phyloP scores from a whole-genome alignment of 1,140 invertebrate genomes.

The Amphibalanus amphitrite region DNA sequence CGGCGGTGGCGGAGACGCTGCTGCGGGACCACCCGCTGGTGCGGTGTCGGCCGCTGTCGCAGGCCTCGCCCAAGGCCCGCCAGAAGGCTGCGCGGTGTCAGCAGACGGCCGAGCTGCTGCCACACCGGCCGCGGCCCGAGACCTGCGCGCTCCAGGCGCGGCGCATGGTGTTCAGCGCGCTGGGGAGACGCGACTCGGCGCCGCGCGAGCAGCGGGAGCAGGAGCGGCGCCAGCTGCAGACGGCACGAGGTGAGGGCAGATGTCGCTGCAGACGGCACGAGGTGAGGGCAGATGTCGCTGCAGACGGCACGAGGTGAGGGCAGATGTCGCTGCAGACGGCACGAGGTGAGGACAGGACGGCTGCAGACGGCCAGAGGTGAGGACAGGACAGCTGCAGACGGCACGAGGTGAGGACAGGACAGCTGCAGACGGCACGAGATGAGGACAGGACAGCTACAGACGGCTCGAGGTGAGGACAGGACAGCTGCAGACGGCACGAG shows the following conservation, averaged over 20 bases:
- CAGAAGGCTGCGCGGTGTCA: conserved; percentile 55
- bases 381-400: no score
- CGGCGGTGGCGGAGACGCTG: conserved; percentile 62
- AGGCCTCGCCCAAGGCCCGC: conserved; percentile 60
- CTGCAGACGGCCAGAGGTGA: conserved; percentile 10
- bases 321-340: no score
- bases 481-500: no score
- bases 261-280: no score
- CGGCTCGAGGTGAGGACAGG: no score
- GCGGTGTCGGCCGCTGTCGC: conserved; percentile 53
- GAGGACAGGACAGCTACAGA: no score
- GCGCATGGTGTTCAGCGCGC: conserved; percentile 63
- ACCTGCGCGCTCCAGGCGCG: conserved; percentile 65
- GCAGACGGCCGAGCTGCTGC: conserved; percentile 38
- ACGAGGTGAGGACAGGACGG: conserved; percentile 41
- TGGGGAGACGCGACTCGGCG: conserved; percentile 55
- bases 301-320: no score
- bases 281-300: no score
- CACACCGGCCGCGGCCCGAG: conserved; percentile 58
- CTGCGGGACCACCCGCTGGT: conserved; percentile 50
- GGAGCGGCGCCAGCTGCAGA: conserved; percentile 54
- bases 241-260: no score
- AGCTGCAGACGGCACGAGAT: no score
- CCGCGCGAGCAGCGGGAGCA: conserved; percentile 57
- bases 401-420: no score